Evolutionary conservation across 2,113 vertebrate genomes (phyloP).

Genomic region (Leptosomus discolor): DNA sequence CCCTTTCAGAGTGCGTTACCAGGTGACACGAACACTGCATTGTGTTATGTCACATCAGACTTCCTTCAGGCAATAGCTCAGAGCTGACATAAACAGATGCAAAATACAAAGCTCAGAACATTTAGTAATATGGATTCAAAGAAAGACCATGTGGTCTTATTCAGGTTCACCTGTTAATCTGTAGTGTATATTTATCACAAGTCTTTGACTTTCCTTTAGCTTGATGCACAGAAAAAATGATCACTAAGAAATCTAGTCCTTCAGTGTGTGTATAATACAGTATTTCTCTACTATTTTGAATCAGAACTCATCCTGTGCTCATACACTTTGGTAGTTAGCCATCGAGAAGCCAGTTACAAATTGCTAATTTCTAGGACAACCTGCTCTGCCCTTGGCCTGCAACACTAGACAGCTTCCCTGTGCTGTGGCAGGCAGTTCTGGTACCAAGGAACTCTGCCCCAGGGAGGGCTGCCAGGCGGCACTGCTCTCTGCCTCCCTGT

Average conservation of each 20-base stretch:
- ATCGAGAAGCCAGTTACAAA: neutral
- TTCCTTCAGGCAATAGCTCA: slow-evolving; percentile 45
- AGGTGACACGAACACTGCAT: slow-evolving; percentile 55
- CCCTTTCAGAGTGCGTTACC: slow-evolving; percentile 10
- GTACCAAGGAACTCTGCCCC: neutral
- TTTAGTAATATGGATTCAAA: neutral
- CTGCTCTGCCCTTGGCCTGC: neutral
- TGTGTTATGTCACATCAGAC: slow-evolving; percentile 46
- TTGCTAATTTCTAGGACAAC: neutral
- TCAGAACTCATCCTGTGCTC: neutral
- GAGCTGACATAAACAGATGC: slow-evolving; percentile 62
- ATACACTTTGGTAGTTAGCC: neutral
- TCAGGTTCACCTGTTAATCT: neutral
- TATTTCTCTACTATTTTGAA: neutral
- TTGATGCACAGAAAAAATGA: neutral
- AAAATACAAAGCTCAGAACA: slow-evolving; percentile 3
- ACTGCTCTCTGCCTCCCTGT: neutral
- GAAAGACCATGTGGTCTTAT: neutral
- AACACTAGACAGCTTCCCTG: neutral
- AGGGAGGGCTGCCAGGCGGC: neutral
- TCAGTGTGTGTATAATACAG: neutral
- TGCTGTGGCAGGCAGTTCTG: neutral
- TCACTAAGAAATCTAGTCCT: neutral
- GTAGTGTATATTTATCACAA: neutral
- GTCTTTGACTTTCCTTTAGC: neutral